These are phyloP conservation scores for Equus quagga DNA, from an alignment of 2,113 vertebrate genomes.

Conservation along the genomic window DNA sequence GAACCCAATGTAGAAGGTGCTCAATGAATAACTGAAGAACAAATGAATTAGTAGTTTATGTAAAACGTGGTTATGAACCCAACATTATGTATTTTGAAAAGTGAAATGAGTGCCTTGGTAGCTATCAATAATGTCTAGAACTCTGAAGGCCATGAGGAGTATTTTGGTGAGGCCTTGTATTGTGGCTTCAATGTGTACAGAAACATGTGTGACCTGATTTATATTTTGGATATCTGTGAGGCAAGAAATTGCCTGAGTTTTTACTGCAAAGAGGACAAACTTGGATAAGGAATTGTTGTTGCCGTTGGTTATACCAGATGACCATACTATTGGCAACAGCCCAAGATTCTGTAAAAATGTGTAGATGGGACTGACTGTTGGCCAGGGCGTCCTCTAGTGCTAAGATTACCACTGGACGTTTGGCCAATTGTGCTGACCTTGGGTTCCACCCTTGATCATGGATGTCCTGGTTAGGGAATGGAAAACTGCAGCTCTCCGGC, in stretches of 20 bases:
- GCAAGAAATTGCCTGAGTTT: not conserved
- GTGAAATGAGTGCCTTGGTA: not conserved
- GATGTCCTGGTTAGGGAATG: not conserved
- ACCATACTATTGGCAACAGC: not conserved
- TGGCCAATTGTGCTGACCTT: not conserved
- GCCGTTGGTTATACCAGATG: not conserved
- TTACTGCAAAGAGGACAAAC: not conserved
- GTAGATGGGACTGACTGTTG: not conserved
- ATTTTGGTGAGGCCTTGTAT: not conserved
- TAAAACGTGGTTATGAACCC: not conserved
- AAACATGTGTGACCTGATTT: not conserved
- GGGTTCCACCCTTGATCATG: not conserved
- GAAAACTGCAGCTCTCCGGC: not conserved
- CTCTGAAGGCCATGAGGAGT: not conserved
- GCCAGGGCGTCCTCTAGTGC: not conserved
- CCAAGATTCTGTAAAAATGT: not conserved
- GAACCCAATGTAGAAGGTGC: not conserved
- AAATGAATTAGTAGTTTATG: not conserved
- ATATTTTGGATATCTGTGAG: not conserved
- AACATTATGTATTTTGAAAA: not conserved
- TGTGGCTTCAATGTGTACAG: not conserved
- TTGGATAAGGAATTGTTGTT: not conserved
- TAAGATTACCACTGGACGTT: not conserved
- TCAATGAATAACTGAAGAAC: slow-evolving; percentile 6
- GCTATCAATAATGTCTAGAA: not conserved